Percentiles rank a stretch among this genome's conserved stretches.
Evolutionary conservation across 2,797 vertebrate genomes (phyloP).

Genomic region (Sciurus carolinensis): DNA sequence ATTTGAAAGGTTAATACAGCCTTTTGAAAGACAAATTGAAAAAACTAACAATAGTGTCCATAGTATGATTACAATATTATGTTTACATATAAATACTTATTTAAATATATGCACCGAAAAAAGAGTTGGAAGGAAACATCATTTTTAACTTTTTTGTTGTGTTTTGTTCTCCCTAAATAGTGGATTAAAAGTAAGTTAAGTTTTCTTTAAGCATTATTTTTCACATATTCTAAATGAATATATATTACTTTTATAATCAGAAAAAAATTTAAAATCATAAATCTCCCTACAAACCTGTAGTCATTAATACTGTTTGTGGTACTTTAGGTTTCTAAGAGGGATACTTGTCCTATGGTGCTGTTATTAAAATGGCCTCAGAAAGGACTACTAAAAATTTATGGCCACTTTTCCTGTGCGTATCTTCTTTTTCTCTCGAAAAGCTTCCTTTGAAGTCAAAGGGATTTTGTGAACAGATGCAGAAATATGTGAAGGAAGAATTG

Average conservation of each 20-base stretch:
- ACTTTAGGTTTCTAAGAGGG: slow-evolving; percentile 71
- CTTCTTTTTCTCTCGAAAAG: slow-evolving; percentile 83
- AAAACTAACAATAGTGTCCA: slow-evolving; percentile 44
- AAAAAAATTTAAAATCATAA: slow-evolving; percentile 74
- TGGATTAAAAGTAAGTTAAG: slow-evolving; percentile 69
- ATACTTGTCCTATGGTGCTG: slow-evolving; percentile 71
- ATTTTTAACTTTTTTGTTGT: slow-evolving; percentile 64
- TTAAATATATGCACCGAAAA: background rate
- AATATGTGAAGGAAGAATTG: slow-evolving; percentile 85
- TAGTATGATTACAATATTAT: slow-evolving; percentile 11
- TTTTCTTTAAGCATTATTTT: slow-evolving; percentile 66
- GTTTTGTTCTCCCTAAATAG: slow-evolving; percentile 56
- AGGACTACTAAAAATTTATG: slow-evolving; percentile 84
- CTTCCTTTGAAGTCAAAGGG: slow-evolving; percentile 84
- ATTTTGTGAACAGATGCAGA: slow-evolving; percentile 85
- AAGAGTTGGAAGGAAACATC: slow-evolving; percentile 44
- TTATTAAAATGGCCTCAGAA: slow-evolving; percentile 83
- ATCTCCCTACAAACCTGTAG: slow-evolving; percentile 62
- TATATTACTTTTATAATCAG: slow-evolving; percentile 70
- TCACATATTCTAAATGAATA: slow-evolving; percentile 66
- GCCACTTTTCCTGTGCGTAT: slow-evolving; percentile 81
- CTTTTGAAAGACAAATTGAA: slow-evolving; percentile 35
- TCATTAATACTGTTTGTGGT: slow-evolving; percentile 67
- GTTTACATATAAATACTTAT: slow-evolving; percentile 55
- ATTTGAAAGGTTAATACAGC: slow-evolving; percentile 1